Percentiles rank a stretch among this genome's conserved stretches.
Conservation (phyloP, 2,888 invertebrate species). For the Drosophila picticornis region DNA sequence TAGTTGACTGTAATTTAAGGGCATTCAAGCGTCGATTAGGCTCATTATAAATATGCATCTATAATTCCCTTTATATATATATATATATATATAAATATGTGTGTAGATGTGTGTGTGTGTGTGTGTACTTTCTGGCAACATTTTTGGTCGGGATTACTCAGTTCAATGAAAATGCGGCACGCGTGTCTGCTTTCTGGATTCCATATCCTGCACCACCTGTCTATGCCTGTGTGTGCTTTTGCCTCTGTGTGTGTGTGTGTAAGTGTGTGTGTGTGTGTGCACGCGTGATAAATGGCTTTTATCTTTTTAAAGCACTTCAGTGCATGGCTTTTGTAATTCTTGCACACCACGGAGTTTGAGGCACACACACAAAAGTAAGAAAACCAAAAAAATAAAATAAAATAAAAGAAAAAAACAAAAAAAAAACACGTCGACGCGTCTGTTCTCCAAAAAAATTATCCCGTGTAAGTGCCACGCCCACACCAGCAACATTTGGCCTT, state of each 20-base stretch:
- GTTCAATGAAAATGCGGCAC: constrained; percentile 59
- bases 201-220: constrained; percentile 47
- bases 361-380: not conserved
- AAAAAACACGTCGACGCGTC: constrained; percentile 25
- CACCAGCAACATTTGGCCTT: constrained; percentile 43
- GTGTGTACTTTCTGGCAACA: not conserved
- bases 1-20: constrained; percentile 1
- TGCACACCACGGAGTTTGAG: constrained; percentile 2
- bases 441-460: constrained; percentile 48
- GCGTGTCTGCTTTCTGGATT: constrained; percentile 46
- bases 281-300: constrained; percentile 78
- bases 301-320: constrained; percentile 78
- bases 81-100: not conserved
- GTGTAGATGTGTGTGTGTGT: not conserved
- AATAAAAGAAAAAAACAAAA: not conserved
- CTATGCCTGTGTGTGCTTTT: constrained; percentile 8
- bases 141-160: constrained; percentile 56
- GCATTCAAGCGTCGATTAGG: constrained; percentile 13
- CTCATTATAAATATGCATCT: not conserved
- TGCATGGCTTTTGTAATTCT: constrained; percentile 67
- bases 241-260: constrained; percentile 7
- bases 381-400: constrained; percentile 6
- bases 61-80: not conserved
- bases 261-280: constrained; percentile 47
- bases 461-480: constrained; percentile 63